Conservation (phyloP, 2,113 vertebrate species). For the Chitala chitala region DNA sequence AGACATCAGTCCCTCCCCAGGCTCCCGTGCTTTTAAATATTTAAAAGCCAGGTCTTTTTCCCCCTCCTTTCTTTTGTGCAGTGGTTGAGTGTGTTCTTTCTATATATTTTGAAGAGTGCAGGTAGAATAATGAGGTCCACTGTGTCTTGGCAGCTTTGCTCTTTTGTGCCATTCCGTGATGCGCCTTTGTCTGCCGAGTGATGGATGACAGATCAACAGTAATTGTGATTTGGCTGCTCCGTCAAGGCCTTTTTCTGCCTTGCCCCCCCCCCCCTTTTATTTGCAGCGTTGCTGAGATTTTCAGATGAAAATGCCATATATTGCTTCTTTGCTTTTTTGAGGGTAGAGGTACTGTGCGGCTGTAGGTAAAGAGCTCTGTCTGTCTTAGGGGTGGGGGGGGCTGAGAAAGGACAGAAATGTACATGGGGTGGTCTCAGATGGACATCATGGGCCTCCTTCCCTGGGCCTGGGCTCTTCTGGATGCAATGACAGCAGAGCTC, state of each 20-base stretch:
- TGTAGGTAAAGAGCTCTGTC: constrained; percentile 39
- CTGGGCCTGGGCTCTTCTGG: not conserved
- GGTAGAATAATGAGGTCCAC: constrained; percentile 28
- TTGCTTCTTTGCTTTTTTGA: constrained; percentile 25
- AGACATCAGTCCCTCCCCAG: constrained; percentile 41
- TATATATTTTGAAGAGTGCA: constrained; percentile 21
- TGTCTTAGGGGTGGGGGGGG: not conserved
- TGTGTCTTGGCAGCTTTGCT: constrained; percentile 54
- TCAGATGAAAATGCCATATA: constrained; percentile 46
- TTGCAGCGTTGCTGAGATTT: not conserved
- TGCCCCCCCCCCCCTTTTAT: not conserved
- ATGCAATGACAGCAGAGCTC: no score
- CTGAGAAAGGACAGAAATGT: constrained; percentile 22
- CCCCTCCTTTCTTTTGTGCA: constrained; percentile 28
- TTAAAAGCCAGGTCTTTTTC: constrained; percentile 44
- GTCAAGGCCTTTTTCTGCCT: constrained; percentile 40
- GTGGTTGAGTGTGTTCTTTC: constrained; percentile 33
- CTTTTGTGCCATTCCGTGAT: constrained; percentile 49
- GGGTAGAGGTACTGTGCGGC: constrained; percentile 41
- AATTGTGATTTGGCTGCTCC: constrained; percentile 68
- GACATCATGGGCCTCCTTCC: not conserved
- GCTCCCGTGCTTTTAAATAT: constrained; percentile 47
- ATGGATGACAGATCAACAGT: constrained; percentile 62
- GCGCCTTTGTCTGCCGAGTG: constrained; percentile 61
- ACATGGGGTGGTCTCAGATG: not conserved